Evolutionary conservation across 2,888 invertebrate genomes (phyloP), one percentile per base, ranked within the genome.

Genomic region (Aleiodes alternator): DNA sequence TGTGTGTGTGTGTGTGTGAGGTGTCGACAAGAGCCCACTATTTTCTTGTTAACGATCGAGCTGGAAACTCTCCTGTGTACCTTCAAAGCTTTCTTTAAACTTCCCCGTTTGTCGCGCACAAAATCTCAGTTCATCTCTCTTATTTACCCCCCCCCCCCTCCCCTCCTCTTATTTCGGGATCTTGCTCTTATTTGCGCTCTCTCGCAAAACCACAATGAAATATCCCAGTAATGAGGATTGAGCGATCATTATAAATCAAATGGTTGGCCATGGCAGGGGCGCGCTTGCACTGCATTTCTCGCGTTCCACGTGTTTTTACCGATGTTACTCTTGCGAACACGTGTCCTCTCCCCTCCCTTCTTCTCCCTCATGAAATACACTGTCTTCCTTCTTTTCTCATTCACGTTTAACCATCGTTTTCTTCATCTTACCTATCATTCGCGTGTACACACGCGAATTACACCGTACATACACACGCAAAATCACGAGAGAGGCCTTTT

Each of bases 221-320:
- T 82, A 80, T 84, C 80, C 77, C 82, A 78, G 84, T 86, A 86
- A 86, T 84, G 85, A 86, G 87, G 85, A 86, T 87, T 85, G 86
- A 85, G 84, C 86, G 85, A 88, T 87, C 87, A 87, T 87, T 87
- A 87, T 87, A 87, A 87, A 87, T 87, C 87, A 87, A 87, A 85
- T 81, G 82, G 80, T 75, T 78, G 82, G 75, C 78, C 80, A 80
- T 78, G 76, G 79, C 69, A 79, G 23, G 76, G 80, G 82, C 78
- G 79, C 64, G n/a, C 11, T 64, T 80, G 79, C 81, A 80, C 75
- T 78, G 83, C 85, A 85, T 87, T 85, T 86, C 84, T 84, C 83
- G 84, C 87, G 84, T 84, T 86, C 87, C 84, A 79, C 83, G 81
- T 86, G 50, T 87, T 87, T 87, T 87, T 87, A 85, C 83, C 80